Percentiles rank a stretch among this genome's conserved stretches.
phyloP scores from a whole-genome alignment of 2,113 vertebrate species.

The Spheniscus mendiculus region DNA sequence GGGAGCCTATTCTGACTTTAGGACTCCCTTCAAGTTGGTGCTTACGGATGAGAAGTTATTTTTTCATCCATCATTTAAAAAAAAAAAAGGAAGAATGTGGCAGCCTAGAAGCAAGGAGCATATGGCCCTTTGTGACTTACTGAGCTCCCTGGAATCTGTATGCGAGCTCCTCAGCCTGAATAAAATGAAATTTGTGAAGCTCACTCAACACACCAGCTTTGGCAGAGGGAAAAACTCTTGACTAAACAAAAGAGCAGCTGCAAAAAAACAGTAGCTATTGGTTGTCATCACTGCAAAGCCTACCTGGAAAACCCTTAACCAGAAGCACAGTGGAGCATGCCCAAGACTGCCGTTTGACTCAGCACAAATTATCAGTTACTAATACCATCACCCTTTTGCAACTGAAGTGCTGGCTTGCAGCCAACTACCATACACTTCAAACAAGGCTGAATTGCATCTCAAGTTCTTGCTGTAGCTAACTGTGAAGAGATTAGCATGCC shows the following conservation, averaged over 20 bases:
- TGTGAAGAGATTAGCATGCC: not conserved
- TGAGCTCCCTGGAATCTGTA: conserved; percentile 25
- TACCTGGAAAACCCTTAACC: not conserved
- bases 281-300: not conserved
- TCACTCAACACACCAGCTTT: not conserved
- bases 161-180: not conserved
- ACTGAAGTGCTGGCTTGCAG: not conserved
- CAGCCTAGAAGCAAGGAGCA: not conserved
- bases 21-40: not conserved
- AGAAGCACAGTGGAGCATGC: not conserved
- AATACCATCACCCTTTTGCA: not conserved
- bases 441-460: not conserved
- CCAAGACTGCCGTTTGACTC: not conserved
- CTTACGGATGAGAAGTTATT: conserved; percentile 1
- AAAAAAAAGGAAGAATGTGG: not conserved
- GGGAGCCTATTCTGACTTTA: not conserved
- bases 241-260: not conserved
- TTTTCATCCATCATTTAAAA: not conserved
- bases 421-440: not conserved
- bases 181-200: not conserved
- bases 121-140: conserved; percentile 16
- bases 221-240: not conserved
- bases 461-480: not conserved
- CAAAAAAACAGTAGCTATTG: not conserved
- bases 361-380: not conserved